A percentile compares a stretch with the other conserved stretches of the same genome.
Evolutionary conservation across 1,140 invertebrate genomes (phyloP).

Genomic region (Hyphantria cunea): DNA sequence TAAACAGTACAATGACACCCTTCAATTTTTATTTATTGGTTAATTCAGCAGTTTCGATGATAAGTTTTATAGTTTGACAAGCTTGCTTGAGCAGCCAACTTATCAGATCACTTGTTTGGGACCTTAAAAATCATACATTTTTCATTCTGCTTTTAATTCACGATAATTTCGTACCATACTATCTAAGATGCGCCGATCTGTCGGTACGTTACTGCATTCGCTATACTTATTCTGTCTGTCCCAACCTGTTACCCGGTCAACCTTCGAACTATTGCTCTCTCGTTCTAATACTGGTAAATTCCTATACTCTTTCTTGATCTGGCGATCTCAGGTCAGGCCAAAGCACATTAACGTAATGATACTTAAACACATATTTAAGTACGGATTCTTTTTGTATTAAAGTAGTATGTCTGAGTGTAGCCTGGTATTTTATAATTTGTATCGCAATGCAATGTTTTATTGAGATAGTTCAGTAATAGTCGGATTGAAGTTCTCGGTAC

Average conservation of each 20-base stretch:
- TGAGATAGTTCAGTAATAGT: constrained; percentile 21
- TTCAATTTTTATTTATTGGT: no score
- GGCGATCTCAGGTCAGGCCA: constrained; percentile 64
- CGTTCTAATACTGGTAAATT: constrained; percentile 37
- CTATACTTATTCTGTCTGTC: constrained; percentile 75
- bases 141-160: constrained; percentile 30
- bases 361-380: constrained; percentile 81
- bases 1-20: no score
- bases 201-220: constrained; percentile 67
- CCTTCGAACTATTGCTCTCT: constrained; percentile 55
- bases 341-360: constrained; percentile 76
- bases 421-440: constrained; percentile 40
- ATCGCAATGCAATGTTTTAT: constrained; percentile 31
- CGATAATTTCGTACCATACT: constrained; percentile 38
- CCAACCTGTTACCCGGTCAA: constrained; percentile 77
- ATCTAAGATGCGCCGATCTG: constrained; percentile 50
- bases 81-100: no score
- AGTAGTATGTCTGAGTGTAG: constrained; percentile 50
- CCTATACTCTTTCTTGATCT: constrained; percentile 49
- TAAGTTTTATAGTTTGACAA: no score
- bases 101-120: no score
- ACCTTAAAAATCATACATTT: neutral
- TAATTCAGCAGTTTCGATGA: no score
- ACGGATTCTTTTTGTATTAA: constrained; percentile 72
- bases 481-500: constrained; percentile 3